Evolutionary conservation across 2,113 vertebrate genomes (phyloP).

Genomic region (Etheostoma cragini): DNA sequence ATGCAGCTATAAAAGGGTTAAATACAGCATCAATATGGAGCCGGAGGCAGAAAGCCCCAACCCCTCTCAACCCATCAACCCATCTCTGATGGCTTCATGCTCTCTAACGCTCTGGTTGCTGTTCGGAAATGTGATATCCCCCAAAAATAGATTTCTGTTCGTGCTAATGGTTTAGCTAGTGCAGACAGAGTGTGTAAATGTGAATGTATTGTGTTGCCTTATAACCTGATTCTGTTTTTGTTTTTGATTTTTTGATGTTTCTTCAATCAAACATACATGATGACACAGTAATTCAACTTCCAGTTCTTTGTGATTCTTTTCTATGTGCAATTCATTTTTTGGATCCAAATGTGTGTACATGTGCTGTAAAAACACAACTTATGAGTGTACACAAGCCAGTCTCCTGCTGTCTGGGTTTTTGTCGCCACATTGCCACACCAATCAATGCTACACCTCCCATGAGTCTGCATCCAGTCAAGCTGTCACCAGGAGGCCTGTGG

Average conservation of each 20-base stretch:
- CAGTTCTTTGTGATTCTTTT: constrained; percentile 27
- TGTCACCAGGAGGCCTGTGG: constrained; percentile 63
- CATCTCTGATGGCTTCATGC: constrained; percentile 39
- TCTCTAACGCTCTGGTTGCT: constrained; percentile 46
- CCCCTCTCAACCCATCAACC: constrained; percentile 39
- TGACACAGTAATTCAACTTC: constrained; percentile 7
- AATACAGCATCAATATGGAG: constrained; percentile 27
- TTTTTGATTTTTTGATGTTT: constrained; percentile 41
- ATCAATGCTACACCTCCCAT: constrained; percentile 74
- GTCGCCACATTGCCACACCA: constrained; percentile 42
- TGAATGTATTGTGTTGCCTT: constrained; percentile 5
- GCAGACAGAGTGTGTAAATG: constrained; percentile 20
- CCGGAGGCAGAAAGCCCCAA: constrained; percentile 27
- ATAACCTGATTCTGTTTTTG: constrained; percentile 24
- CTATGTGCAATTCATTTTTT: neutral
- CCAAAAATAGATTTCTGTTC: constrained; percentile 55
- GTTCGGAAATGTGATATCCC: constrained; percentile 54
- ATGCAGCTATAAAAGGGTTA: constrained; percentile 8
- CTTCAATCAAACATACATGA: constrained; percentile 21
- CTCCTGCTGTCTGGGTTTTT: constrained; percentile 36
- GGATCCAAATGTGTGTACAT: constrained; percentile 21
- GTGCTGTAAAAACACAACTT: neutral
- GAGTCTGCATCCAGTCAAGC: constrained; percentile 60
- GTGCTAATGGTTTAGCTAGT: constrained; percentile 46
- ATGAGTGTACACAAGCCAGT: neutral